These are phyloP conservation scores for Conops quadrifasciatus DNA, from an alignment of 2,888 invertebrate genomes.

Conservation along the genomic window DNA sequence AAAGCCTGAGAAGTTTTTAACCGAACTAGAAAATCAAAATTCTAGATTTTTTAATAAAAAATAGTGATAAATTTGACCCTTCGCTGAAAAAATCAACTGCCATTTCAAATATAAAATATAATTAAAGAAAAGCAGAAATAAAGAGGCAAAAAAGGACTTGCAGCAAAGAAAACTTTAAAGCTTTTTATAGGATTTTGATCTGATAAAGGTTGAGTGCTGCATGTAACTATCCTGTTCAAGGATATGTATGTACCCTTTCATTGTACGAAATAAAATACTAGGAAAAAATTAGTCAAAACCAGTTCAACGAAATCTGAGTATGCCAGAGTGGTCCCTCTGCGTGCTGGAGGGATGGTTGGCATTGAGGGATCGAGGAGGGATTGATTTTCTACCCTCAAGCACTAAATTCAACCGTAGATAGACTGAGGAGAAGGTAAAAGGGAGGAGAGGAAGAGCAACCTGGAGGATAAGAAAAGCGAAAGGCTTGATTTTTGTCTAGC, in stretches of 20 bases:
- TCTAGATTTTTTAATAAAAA: no score
- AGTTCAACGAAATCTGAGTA: background rate
- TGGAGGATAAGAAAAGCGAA: background rate
- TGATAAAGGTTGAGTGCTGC: background rate
- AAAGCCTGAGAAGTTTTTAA: no score
- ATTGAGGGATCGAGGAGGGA: background rate
- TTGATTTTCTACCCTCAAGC: background rate
- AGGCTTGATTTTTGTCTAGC: slow-evolving; percentile 18
- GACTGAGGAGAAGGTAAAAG: background rate
- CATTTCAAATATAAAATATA: no score
- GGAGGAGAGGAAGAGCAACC: background rate
- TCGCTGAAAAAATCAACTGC: no score
- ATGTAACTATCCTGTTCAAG: background rate
- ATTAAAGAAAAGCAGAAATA: no score
- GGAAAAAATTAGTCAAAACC: no score
- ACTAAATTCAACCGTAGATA: background rate
- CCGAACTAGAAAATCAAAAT: no score
- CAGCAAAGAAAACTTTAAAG: no score
- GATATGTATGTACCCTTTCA: background rate
- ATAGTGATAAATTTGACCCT: no score
- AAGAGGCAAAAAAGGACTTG: no score
- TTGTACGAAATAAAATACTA: background rate
- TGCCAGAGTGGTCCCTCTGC: background rate
- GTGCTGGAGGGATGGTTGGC: background rate
- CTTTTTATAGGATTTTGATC: no score